Conservation (phyloP, 2,113 vertebrate species). For the Proterorhinus semilunaris region DNA sequence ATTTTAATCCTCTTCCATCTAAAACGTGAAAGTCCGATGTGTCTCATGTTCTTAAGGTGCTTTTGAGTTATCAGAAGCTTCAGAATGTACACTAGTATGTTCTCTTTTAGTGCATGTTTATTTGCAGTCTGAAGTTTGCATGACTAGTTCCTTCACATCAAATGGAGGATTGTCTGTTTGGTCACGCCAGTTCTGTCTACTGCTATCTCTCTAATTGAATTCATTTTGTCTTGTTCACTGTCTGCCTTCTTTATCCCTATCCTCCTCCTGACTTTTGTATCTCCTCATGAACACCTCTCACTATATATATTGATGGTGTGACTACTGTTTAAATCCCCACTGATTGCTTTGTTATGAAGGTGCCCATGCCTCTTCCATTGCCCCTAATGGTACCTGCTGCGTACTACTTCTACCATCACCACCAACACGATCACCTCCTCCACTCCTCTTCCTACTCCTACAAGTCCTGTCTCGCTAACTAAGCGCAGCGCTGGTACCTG, state of each 20-base stretch:
- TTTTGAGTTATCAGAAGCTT: not conserved
- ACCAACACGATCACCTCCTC: slow-evolving; percentile 54
- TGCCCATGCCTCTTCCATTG: slow-evolving; percentile 86
- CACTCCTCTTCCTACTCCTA: slow-evolving; percentile 68
- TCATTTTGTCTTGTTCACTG: slow-evolving; percentile 22
- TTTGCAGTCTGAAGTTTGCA: slow-evolving; percentile 39
- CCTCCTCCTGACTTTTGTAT: slow-evolving; percentile 59
- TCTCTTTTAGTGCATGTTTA: slow-evolving; percentile 15
- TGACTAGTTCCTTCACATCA: slow-evolving; percentile 52
- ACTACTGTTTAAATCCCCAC: slow-evolving; percentile 81
- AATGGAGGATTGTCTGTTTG: slow-evolving; percentile 54
- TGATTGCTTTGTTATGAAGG: slow-evolving; percentile 87
- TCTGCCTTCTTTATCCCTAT: slow-evolving; percentile 33
- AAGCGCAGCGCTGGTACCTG: slow-evolving; percentile 72
- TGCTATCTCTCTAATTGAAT: slow-evolving; percentile 6
- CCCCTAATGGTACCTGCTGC: slow-evolving; percentile 84
- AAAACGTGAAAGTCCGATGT: no score
- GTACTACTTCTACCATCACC: slow-evolving; percentile 75
- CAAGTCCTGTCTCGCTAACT: slow-evolving; percentile 76
- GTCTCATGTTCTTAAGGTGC: no score
- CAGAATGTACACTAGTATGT: slow-evolving; percentile 7
- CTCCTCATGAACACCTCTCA: slow-evolving; percentile 63
- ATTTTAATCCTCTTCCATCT: no score
- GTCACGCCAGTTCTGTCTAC: slow-evolving; percentile 31
- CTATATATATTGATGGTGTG: slow-evolving; percentile 76